Base-by-base conservation (phyloP, 2,113 vertebrate species). In the Todiramphus chloris region DNA sequence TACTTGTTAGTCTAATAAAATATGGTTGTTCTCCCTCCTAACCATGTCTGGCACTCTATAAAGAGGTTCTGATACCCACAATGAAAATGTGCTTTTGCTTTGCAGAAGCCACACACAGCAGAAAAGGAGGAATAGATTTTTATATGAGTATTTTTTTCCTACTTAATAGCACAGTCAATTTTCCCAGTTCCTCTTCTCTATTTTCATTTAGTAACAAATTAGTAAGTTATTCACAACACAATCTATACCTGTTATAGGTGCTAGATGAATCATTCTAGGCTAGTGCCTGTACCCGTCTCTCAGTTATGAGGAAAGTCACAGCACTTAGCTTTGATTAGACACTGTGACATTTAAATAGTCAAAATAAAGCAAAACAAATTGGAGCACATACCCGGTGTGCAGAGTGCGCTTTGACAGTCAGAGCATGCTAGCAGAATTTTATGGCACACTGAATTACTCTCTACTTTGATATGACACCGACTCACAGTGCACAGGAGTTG, bases 331-430 rank as follows among this genome's bases (percentile, higher is more conserved):
- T 83, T 0, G 0, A 77, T 53, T n/a, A 76, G 79, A 73, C 37
- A 76, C 64, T 0, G 3, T 59, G 64, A 93, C 46, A 90, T 94
- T 90, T 70, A 83, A 68, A 67, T 59, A 44, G 76, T 35, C n/a
- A 94, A 90, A 93, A 93, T n/a, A 83, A 41, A 90, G 67, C 55
- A 66, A 83, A 88, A 64, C 19, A 85, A 93, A 73, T 62, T 68
- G 46, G 33, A 85, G 79, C 24, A 28, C 0, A 0, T n/a, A 73
- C 33, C 39, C 41, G 50, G 35, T 5, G 39, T 53, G 30, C 33
- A 30, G 56, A 72, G 74, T 0, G 0, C 0, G 3, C 60, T 51
- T n/a, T 88, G 89, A 84, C 86, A 95, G 87, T 27, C 83, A 81
- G 68, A 84, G 72, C 35, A 28, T 4, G 60, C 58, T 35, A 43